These are phyloP conservation scores for Chloroceryle inda DNA, from an alignment of 2,797 vertebrate genomes.

Conservation along the genomic window DNA sequence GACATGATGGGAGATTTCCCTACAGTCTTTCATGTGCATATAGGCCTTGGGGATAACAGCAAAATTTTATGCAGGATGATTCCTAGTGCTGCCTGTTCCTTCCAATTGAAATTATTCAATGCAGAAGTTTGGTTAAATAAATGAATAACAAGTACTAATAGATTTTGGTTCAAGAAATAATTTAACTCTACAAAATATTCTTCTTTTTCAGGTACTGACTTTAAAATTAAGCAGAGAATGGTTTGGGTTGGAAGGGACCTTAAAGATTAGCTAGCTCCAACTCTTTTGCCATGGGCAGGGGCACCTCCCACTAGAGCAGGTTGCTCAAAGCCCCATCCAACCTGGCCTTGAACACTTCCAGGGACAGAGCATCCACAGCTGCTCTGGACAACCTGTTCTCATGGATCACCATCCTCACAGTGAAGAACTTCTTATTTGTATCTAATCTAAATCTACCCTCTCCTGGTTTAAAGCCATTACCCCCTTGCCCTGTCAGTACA, in stretches of 20 bases:
- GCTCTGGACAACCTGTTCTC: neutral
- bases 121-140: neutral
- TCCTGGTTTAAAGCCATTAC: no score
- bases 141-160: neutral
- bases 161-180: neutral
- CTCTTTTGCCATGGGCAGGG: neutral
- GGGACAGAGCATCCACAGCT: neutral
- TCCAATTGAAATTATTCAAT: neutral
- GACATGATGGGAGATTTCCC: slow-evolving; percentile 10
- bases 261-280: neutral
- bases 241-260: neutral
- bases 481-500: no score
- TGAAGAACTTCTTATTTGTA: no score
- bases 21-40: neutral
- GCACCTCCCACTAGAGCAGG: neutral
- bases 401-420: neutral
- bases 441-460: neutral
- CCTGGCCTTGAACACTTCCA: neutral
- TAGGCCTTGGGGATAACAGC: neutral
- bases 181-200: neutral
- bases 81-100: neutral
- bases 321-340: neutral
- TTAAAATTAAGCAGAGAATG: neutral
- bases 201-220: neutral
- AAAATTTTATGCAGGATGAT: neutral